Percentiles rank a stretch among this genome's conserved stretches.
Conservation (phyloP, 1,140 invertebrate genomes). For the Pseudomyrmex pallidus region DNA sequence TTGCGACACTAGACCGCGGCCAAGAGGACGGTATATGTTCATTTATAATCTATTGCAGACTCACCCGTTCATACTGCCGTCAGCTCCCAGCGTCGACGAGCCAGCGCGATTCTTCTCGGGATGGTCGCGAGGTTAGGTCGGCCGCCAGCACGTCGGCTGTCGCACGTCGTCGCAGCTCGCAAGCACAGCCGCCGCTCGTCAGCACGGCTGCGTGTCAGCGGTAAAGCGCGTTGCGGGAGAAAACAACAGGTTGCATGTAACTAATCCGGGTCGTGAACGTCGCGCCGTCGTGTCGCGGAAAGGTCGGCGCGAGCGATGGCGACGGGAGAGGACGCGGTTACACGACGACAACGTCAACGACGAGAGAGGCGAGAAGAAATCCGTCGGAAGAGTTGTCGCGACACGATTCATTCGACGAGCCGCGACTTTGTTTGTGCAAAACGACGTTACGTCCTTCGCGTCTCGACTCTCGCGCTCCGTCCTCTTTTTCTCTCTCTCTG, state of each 20-base stretch:
- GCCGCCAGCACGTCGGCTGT: slow-evolving; percentile 53
- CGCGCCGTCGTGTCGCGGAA: slow-evolving; percentile 22
- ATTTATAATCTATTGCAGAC: neutral
- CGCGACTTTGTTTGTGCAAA: slow-evolving; percentile 3
- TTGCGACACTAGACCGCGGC: too few species aligned
- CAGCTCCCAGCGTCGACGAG: slow-evolving; percentile 64
- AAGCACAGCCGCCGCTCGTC: neutral
- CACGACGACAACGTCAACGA: neutral
- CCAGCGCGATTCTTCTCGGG: slow-evolving; percentile 37
- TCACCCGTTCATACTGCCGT: slow-evolving; percentile 81
- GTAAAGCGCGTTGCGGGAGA: slow-evolving; percentile 64
- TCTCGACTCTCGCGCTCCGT: neutral
- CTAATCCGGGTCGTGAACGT: slow-evolving; percentile 14
- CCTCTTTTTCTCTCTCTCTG: neutral
- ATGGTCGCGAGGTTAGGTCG: slow-evolving; percentile 63
- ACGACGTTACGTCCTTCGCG: neutral
- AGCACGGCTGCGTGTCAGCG: slow-evolving; percentile 46
- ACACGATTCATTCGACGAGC: slow-evolving; percentile 21
- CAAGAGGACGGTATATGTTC: neutral
- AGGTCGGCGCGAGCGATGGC: slow-evolving; percentile 67
- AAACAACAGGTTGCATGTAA: slow-evolving; percentile 80
- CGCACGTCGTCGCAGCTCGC: slow-evolving; percentile 31
- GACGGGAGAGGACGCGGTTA: slow-evolving; percentile 14
- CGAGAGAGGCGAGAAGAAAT: slow-evolving; percentile 1
- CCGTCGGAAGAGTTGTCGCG: neutral